These are phyloP conservation scores for Hyperopisus bebe DNA, from an alignment of 2,113 vertebrate genomes.

Conservation along the genomic window DNA sequence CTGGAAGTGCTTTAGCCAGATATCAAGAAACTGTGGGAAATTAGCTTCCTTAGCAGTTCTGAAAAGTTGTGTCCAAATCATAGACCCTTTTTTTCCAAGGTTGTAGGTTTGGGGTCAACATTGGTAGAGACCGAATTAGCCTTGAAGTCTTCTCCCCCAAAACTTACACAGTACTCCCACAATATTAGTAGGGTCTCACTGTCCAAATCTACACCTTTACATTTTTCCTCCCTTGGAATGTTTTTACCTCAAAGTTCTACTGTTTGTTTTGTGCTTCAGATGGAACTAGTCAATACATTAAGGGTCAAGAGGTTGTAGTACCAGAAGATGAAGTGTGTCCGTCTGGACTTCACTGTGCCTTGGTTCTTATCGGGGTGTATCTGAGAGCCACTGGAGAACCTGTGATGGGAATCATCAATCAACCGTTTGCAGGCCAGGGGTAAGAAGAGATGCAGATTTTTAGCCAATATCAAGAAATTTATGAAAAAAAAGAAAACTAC, in stretches of 20 bases:
- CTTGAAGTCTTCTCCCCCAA: not conserved
- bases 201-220: not conserved
- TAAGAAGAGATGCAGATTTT: slow-evolving; percentile 31
- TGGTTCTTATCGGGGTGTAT: slow-evolving; percentile 74
- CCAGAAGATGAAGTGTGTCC: slow-evolving; percentile 50
- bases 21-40: not conserved
- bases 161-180: not conserved
- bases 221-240: not conserved
- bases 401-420: slow-evolving; percentile 71
- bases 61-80: not conserved
- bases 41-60: not conserved
- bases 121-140: not conserved
- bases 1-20: not conserved
- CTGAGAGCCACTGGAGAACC: slow-evolving; percentile 59
- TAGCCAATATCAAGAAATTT: not conserved
- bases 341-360: slow-evolving; percentile 60
- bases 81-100: not conserved
- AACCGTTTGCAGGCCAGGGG: slow-evolving; percentile 62
- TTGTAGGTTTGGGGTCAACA: not conserved
- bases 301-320: slow-evolving; percentile 52
- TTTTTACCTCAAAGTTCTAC: not conserved
- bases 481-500: not conserved
- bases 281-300: slow-evolving; percentile 65
- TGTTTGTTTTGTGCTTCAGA: slow-evolving; percentile 43
- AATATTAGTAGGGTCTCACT: not conserved